Evolutionary conservation across 2,797 vertebrate genomes (phyloP), one percentile per base, ranked within the genome.

Genomic region (Gymnothorax reevesii): DNA sequence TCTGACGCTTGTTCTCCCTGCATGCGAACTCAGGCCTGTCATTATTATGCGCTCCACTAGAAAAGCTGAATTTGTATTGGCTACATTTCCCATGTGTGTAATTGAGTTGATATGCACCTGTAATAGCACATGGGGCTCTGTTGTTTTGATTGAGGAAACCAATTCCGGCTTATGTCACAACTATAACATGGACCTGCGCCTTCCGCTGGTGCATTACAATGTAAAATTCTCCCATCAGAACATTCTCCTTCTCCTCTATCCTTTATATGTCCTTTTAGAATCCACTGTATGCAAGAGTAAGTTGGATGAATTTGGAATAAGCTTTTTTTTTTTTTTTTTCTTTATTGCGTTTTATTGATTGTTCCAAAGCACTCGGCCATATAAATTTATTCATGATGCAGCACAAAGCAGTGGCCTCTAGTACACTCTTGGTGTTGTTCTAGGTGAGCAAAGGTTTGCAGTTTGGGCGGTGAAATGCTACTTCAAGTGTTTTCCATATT

Each of bases 251-350:
- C 83, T 83, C 59, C 9, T 33, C 27, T 27, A 82, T 20, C 82
- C 82, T 73, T 54, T 57, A 83, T 83, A 75, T 87, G 27, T 87
- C 86, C 80, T 64, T 87, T 77, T 22, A 54, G 73, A 60, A 20
- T 33, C 59, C 75, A 55, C 13, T 52, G 22, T n/a, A 22, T 64
- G 9, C 20, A 33, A 77, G 57, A 80, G 59, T 33, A 82, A 77
- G 62, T 71, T 7, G 17, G 12, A 59, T 77, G 57, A 71, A 85
- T 82, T n/a, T 3, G 22, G 82, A 60, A 82, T 57, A 33, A 82
- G 5, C 84, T 75, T 57, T 57, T 82, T 84, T 85, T 75, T 57
- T 57, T 82, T 84, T 85, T 9, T 25, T 42, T 25, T 42, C 4
- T 33, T 42, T 49, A 7, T 85, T 79, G 27, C 57, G 55, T 57